Base-by-base conservation (phyloP, 2,113 vertebrate genomes). In the Antigone vipio region DNA sequence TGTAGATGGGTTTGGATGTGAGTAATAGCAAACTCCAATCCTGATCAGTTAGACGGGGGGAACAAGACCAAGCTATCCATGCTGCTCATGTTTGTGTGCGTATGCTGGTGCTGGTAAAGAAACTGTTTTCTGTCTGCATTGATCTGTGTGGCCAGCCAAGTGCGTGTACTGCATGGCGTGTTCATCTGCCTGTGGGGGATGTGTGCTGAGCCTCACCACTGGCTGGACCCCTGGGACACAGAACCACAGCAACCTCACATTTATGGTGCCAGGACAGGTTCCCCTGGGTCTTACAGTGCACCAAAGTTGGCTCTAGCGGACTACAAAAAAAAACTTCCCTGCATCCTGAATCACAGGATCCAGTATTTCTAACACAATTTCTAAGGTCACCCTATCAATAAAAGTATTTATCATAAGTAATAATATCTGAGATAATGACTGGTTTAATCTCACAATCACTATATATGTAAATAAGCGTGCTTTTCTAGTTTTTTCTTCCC, bases 131-230 rank as follows among this genome's bases (percentile, higher is more conserved):
- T 32, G 17, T 22, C 47, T 50, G 26, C 7, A 2, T 18, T 62
- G 68, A 67, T n/a, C 47, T 27, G 53, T 29, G 32, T 56, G 63
- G 27, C n/a, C 15, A 35, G 55, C 12, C 40, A 55, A 19, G 8
- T 11, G 27, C 29, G 35, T 11, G 18, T 11, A 5, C 12, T 53
- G 49, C 27, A 63, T 4, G 4, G 15, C 20, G 12, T 1, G 1
- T 9, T 11, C 30, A 72, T 53, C 52, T 68, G 30, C 69, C 56
- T 30, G 9, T 22, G 26, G 17, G 35, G 30, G 30, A 20, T 44
- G 11, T 6, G 3, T 17, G 58, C 24, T 59, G 22, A 71, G 30
- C 23, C 30, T 55, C 6, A 4, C 27, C 38, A 34, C 44, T 40
- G 44, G 22, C 67, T 68, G 24, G n/a, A 53, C 6, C 12, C 11